phyloP scores from a whole-genome alignment of 2,888 invertebrate species.

The Eurois occulta region DNA sequence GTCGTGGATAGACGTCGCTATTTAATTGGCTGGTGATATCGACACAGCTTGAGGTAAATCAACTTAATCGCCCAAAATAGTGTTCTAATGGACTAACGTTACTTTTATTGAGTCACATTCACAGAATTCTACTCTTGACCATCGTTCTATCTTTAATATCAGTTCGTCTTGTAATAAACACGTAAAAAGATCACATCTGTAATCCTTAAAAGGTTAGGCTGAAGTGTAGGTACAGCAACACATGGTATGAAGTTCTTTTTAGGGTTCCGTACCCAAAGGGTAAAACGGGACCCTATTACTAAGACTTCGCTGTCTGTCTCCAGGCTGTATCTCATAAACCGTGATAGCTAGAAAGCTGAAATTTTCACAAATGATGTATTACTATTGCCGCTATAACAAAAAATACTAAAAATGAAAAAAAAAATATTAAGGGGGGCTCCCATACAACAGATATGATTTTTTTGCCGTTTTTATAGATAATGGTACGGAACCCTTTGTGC shows the following conservation, averaged over 20 bases:
- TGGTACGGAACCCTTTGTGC: too few species aligned
- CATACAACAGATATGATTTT: too few species aligned
- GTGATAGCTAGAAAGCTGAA: too few species aligned
- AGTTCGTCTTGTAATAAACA: background rate
- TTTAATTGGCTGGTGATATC: slow-evolving; percentile 11
- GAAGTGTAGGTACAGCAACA: background rate
- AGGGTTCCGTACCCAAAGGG: too few species aligned
- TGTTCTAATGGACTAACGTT: background rate
- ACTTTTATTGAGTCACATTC: background rate
- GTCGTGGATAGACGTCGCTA: background rate
- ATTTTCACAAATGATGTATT: too few species aligned
- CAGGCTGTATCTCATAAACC: too few species aligned
- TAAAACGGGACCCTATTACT: too few species aligned
- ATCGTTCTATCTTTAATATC: background rate
- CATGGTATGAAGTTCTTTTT: background rate
- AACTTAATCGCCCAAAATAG: slow-evolving; percentile 1
- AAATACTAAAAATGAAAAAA: too few species aligned
- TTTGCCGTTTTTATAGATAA: too few species aligned
- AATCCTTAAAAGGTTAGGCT: background rate
- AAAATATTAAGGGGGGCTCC: too few species aligned
- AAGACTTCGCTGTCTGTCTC: too few species aligned
- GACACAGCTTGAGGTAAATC: slow-evolving; percentile 38
- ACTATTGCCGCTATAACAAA: too few species aligned
- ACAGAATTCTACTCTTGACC: background rate
- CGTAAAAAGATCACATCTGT: background rate